phyloP scores from a whole-genome alignment of 2,888 invertebrate genomes.

The Lagria hirta region DNA sequence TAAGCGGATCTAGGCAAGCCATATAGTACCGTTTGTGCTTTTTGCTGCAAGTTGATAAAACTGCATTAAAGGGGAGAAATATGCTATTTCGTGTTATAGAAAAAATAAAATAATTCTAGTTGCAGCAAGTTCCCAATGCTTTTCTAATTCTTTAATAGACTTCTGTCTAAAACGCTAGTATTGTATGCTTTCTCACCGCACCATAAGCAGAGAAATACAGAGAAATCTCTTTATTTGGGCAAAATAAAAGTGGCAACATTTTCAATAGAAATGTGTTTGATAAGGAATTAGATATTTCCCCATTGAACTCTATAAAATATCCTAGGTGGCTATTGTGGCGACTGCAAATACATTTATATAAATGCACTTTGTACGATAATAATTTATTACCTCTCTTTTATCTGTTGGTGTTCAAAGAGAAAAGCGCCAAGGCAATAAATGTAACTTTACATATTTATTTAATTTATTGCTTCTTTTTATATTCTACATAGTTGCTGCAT shows the following conservation, averaged over 20 bases:
- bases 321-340: slow-evolving; percentile 19
- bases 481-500: too few species aligned
- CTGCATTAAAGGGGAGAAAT: too few species aligned
- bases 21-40: too few species aligned
- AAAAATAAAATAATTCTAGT: too few species aligned
- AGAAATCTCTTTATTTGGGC: slow-evolving; percentile 46
- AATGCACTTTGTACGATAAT: slow-evolving; percentile 32
- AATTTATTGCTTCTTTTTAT: slow-evolving; percentile 26
- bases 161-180: too few species aligned
- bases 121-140: too few species aligned
- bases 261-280: slow-evolving; percentile 40
- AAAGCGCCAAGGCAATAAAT: slow-evolving; percentile 28
- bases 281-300: slow-evolving; percentile 22
- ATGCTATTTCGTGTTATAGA: too few species aligned
- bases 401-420: slow-evolving; percentile 17
- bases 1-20: too few species aligned
- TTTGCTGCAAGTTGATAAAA: too few species aligned
- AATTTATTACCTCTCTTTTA: slow-evolving; percentile 32
- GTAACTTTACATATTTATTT: slow-evolving; percentile 27
- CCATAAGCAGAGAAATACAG: slow-evolving; percentile 38
- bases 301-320: slow-evolving; percentile 17
- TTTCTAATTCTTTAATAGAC: slow-evolving; percentile 33
- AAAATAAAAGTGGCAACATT: slow-evolving; percentile 43
- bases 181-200: slow-evolving; percentile 45
- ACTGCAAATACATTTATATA: slow-evolving; percentile 17